Conservation (phyloP, 2,888 invertebrate species). For the Argyra leucocephala region DNA sequence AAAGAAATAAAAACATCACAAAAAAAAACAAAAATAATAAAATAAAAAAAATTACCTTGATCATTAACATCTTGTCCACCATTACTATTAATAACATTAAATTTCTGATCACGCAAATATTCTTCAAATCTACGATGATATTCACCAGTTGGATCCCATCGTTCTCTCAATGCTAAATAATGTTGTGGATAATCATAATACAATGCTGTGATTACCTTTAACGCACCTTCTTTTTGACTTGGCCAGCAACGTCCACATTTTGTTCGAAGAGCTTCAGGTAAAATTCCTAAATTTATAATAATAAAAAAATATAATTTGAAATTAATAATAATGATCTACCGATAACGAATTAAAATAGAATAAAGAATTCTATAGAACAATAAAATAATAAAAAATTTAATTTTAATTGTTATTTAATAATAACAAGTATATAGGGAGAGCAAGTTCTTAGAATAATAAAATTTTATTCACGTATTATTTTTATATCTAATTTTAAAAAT, state of each 20-base stretch:
- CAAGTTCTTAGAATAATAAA: too few relatives aligned
- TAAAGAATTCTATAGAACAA: too few relatives aligned
- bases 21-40: not conserved
- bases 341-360: not conserved
- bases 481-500: too few relatives aligned
- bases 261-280: conserved; percentile 60
- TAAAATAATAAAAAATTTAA: too few relatives aligned
- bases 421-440: not conserved
- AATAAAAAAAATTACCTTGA: conserved; percentile 1
- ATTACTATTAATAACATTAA: conserved; percentile 26
- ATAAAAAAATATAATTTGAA: too few relatives aligned
- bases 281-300: conserved; percentile 52
- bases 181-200: conserved; percentile 54
- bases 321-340: not conserved
- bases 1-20: too few relatives aligned
- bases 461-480: too few relatives aligned
- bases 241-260: conserved; percentile 58
- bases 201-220: conserved; percentile 58
- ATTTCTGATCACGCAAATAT: conserved; percentile 29
- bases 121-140: conserved; percentile 48
- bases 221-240: conserved; percentile 55
- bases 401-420: not conserved
- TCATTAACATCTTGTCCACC: conserved; percentile 10
- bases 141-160: conserved; percentile 64
- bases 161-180: conserved; percentile 55